Evolutionary conservation across 2,888 invertebrate species (phyloP), one percentile per base, ranked within the genome.

Genomic region (Drosophila paracracens): DNA sequence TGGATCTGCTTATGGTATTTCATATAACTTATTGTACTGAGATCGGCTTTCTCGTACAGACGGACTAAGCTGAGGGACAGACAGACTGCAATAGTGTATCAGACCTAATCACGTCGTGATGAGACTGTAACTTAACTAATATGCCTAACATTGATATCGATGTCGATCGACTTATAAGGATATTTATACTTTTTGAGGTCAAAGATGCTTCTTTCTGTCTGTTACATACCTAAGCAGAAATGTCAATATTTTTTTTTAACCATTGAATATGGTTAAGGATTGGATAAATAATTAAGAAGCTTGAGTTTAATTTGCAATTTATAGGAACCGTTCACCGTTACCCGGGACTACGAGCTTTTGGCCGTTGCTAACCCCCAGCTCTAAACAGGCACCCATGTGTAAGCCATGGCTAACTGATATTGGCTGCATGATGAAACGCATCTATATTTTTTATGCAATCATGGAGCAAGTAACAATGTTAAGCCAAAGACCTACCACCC

Each of bases 381-480:
- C 21, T 21, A 36, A 25, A 1, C 38, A 13, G n/a, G 18, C 48
- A 25, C 0, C 25, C 16, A 16, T 59, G 38, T 40, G 40, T 59
- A 35, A 56, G 27, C 72, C 43, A 33, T 56, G 65, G 53, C 57
- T 50, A 61, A 61, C 70, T 58, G 59, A 46, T 46, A 25, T 46
- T 21, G 46, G 21, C 16, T 25, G 25, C 16, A 46, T 60, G 58
- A 59, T 76, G 61, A 68, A 81, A 76, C 74, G 70, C 53, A 69
- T 57, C 58, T 77, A 77, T 77, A 79, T 82, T 77, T 81, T 77
- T 80, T 65, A 77, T 71, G 70, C 74, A 82, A 77, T 80, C 72
- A 75, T 75, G 65, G 69, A 61, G 63, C 38, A 60, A 69, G 53
- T 52, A 51, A 13, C 35, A 59, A n/a, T 29, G 10, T 36, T 59